Conservation (phyloP, 1,140 invertebrate genomes). For the Reticulitermes speratus region DNA sequence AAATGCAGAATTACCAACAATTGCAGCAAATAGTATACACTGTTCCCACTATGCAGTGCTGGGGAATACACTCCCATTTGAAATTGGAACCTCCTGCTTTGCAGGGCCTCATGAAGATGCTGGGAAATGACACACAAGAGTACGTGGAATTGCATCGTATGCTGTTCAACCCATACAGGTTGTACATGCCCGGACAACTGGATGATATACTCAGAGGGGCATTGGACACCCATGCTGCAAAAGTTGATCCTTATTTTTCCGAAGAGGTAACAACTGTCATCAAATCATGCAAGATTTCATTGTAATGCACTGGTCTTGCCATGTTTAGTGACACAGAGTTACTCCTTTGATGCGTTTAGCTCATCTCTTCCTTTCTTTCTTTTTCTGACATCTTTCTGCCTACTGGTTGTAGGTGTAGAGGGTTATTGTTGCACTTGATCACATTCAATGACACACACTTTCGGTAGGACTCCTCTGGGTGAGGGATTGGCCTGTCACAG, state of each 20-base stretch:
- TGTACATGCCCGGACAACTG: slow-evolving; percentile 49
- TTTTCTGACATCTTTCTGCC: too few species aligned
- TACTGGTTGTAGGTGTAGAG: too few species aligned
- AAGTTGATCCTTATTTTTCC: slow-evolving; percentile 66
- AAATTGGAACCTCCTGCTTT: too few species aligned
- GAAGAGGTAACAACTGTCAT: slow-evolving; percentile 54
- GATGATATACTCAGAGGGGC: slow-evolving; percentile 62
- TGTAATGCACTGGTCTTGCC: background rate
- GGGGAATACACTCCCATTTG: too few species aligned
- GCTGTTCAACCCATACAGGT: slow-evolving; percentile 74
- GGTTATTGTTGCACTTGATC: too few species aligned
- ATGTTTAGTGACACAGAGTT: too few species aligned
- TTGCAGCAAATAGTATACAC: too few species aligned
- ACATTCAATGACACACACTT: too few species aligned
- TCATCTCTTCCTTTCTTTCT: background rate
- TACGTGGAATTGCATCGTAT: slow-evolving; percentile 67
- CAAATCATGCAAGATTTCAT: background rate
- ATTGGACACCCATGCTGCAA: slow-evolving; percentile 63
- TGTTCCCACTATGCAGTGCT: too few species aligned
- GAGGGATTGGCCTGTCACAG: too few species aligned
- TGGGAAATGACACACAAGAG: slow-evolving; percentile 50
- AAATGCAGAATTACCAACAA: too few species aligned
- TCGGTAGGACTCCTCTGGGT: too few species aligned
- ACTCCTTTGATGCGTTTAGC: background rate
- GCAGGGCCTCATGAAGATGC: slow-evolving; percentile 64